Evolutionary conservation across 2,113 vertebrate genomes (phyloP), one percentile per base, ranked within the genome.

Genomic region (Prinia subflava): DNA sequence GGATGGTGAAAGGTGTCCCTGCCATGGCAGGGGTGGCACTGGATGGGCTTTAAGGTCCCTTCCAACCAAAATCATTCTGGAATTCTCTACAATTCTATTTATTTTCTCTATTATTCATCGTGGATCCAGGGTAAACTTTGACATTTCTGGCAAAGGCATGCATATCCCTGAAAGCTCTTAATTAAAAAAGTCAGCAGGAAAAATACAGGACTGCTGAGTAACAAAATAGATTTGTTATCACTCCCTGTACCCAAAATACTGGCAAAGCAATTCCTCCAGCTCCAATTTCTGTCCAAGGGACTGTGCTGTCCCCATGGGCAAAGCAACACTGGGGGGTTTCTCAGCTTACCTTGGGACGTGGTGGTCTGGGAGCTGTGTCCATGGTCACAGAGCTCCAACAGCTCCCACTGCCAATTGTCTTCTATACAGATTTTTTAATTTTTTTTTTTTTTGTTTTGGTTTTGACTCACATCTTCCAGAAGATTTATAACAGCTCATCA

Each of bases 401-500:
- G 31, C 35, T 64, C 55, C 50, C 8, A 2, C 67, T 73, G 42
- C 14, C 50, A 27, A 1, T 7, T 55, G 10, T 42, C 57, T 50
- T 25, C 23, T 17, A 10, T 7, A 10, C 8, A 23, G 49, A 13
- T 35, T 57, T 42, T 56, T 23, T 27, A 39, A 39, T n/a, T 50
- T 22, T 28, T 41, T 23, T 31, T 2, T 41, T 55, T 33, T 18
- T 33, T 46, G 21, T n/a, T 41, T 25, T 41, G 1, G 11, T 49
- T 80, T 56, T 71, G 30, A 22, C 9, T 63, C 35, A 10, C 1
- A 0, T 57, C 11, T 49, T 50, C 31, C 1, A 0, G 18, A 42
- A 64, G 35, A 65, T 73, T 57, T 73, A 22, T 19, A 73, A 49
- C 57, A 73, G 28, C 44, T 64, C 35, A 27, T 50, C 42, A 73